These are phyloP conservation scores for Anoplolepis gracilipes DNA, from an alignment of 1,140 invertebrate genomes.

Conservation along the genomic window DNA sequence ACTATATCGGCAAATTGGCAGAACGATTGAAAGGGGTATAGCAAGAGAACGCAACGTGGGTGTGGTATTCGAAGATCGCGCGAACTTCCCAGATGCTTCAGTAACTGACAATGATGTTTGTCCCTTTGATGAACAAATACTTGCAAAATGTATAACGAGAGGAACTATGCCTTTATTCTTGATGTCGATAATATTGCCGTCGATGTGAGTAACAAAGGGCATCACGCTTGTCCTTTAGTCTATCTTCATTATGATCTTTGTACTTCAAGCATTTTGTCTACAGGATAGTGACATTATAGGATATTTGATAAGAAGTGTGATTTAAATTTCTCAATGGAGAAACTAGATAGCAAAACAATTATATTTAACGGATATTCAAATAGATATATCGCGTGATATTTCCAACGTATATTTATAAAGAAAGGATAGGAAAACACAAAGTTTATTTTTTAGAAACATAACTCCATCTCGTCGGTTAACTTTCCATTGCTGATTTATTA, in stretches of 20 bases:
- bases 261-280: neutral
- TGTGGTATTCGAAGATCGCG: conserved; percentile 2
- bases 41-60: no score
- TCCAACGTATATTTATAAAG: neutral
- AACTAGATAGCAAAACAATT: neutral
- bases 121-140: neutral
- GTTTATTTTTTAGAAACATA: neutral
- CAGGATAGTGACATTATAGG: neutral
- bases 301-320: neutral
- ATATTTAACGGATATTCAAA: neutral
- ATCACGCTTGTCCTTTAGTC: neutral
- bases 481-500: neutral
- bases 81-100: neutral
- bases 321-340: no score
- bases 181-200: neutral
- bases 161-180: neutral
- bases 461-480: neutral
- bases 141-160: neutral
- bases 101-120: conserved; percentile 20
- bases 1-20: neutral
- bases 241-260: neutral
- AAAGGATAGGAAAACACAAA: neutral
- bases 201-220: neutral
- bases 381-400: neutral
- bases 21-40: neutral